Base-by-base conservation (phyloP, 2,113 vertebrate species). In the Neotragus pygmaeus region DNA sequence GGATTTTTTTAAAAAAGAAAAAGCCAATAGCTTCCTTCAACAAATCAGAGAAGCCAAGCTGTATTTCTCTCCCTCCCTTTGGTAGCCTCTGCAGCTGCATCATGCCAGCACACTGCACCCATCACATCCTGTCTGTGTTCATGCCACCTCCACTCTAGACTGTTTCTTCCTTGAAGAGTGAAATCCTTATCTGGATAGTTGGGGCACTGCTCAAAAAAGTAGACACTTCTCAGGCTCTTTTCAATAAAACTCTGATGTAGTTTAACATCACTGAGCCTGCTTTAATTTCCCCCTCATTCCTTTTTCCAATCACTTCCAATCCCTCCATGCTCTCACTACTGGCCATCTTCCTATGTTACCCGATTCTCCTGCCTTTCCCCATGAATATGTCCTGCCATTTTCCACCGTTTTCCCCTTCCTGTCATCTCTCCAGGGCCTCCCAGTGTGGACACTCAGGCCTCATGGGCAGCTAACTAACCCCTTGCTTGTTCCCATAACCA, bases 101-200 rank as follows among this genome's bases (percentile, higher is more conserved):
- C 75, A 7, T 2, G 27, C 51, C 49, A n/a, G 28, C 51, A 33
- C 23, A 43, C 0, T 4, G 17, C 43, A 80, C 60, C 55, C 13
- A 9, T 27, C 11, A 15, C 21, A 36, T 2, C 2, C 1, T 15
- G 17, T 36, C 70, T 70, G 1, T 0, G 10, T 25, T 5, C 0
- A 0, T 9, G 6, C 25, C 23, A 58, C 1, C 64, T 87, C 77
- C 51, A 53, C 6, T 39, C 43, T 12, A 84, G 39, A 36, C 6
- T 8, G 3, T 2, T 36, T 58, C 45, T 47, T 88, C 55, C 39
- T 28, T 45, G 28, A 85, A 36, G 45, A 92, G 5, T 51, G 64
- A n/a, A n/a, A 62, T 36, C 23, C 80, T 30, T 25, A 27, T 5
- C 28, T 1, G 0, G 13, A 33, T 75, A 27, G 75, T 10, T n/a